Conservation (phyloP, 2,888 invertebrate genomes). For the Barypeithes pellucidus region DNA sequence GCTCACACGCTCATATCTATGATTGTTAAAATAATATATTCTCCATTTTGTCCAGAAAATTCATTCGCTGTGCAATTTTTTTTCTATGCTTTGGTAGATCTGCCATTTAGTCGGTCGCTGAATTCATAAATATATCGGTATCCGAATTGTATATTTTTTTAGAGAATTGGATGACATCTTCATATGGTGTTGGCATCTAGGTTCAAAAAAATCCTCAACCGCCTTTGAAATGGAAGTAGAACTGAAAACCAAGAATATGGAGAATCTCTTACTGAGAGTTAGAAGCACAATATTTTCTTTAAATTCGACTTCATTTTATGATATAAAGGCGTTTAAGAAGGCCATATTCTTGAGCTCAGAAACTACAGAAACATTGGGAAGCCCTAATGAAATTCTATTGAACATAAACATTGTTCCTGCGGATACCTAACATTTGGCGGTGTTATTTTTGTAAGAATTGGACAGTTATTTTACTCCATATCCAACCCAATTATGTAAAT, state of each 20-base stretch:
- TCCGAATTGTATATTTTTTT: constrained; percentile 23
- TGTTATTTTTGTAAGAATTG: neutral
- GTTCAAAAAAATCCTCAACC: constrained; percentile 58
- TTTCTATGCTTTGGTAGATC: too few species aligned
- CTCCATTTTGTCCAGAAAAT: too few species aligned
- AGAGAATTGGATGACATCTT: constrained; percentile 47
- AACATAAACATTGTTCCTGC: constrained; percentile 32
- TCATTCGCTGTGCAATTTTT: too few species aligned
- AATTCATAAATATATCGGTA: too few species aligned
- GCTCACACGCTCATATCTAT: too few species aligned
- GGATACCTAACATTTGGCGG: constrained; percentile 5
- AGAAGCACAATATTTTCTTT: constrained; percentile 63
- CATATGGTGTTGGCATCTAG: constrained; percentile 66
- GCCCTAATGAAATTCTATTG: constrained; percentile 26
- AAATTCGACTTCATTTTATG: constrained; percentile 59
- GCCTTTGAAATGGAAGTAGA: constrained; percentile 63
- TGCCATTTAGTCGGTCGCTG: too few species aligned
- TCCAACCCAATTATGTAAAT: too few species aligned
- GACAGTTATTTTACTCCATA: too few species aligned
- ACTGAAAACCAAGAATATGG: constrained; percentile 57
- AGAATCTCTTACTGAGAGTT: constrained; percentile 61
- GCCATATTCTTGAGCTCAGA: constrained; percentile 62
- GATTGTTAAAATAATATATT: too few species aligned
- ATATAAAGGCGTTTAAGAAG: constrained; percentile 62
- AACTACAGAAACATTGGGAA: constrained; percentile 54